phyloP scores from a whole-genome alignment of 2,888 invertebrate genomes.

The Clostera curtula region DNA sequence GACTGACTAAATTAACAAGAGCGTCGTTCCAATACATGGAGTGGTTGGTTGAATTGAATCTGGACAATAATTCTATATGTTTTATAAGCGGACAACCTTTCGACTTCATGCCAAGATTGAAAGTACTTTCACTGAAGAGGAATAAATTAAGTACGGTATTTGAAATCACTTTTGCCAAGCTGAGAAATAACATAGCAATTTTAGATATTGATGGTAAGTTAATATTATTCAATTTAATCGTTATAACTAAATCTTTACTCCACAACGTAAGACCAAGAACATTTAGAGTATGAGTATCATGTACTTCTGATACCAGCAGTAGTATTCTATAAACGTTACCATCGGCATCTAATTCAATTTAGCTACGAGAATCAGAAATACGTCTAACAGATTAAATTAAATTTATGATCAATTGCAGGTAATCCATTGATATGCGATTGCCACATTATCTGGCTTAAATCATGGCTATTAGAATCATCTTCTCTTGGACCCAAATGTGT shows the following conservation, averaged over 20 bases:
- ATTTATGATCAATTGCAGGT: conserved; percentile 63
- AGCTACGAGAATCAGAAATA: no score
- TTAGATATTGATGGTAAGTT: conserved; percentile 87
- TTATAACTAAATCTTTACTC: no score
- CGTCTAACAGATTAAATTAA: no score
- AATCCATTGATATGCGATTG: conserved; percentile 90
- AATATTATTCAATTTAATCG: no score
- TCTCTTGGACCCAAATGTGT: conserved; percentile 85
- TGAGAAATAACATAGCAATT: conserved; percentile 87
- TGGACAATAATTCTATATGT: conserved; percentile 90
- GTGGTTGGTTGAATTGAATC: conserved; percentile 89
- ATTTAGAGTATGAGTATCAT: no score
- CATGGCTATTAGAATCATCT: conserved; percentile 86
- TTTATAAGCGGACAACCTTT: conserved; percentile 86
- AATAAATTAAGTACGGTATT: conserved; percentile 84
- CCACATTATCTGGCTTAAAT: conserved; percentile 87
- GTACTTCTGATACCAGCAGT: no score
- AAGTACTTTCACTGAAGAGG: conserved; percentile 84
- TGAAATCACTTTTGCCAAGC: conserved; percentile 82
- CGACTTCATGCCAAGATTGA: conserved; percentile 87
- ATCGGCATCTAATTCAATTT: no score
- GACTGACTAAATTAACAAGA: conserved; percentile 80
- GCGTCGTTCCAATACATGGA: conserved; percentile 83
- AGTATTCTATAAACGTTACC: no score
- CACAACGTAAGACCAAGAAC: no score